phyloP scores from a whole-genome alignment of 37 sponge, comb jelly and placozoan genomes.

The Mnemiopsis leidyi region DNA sequence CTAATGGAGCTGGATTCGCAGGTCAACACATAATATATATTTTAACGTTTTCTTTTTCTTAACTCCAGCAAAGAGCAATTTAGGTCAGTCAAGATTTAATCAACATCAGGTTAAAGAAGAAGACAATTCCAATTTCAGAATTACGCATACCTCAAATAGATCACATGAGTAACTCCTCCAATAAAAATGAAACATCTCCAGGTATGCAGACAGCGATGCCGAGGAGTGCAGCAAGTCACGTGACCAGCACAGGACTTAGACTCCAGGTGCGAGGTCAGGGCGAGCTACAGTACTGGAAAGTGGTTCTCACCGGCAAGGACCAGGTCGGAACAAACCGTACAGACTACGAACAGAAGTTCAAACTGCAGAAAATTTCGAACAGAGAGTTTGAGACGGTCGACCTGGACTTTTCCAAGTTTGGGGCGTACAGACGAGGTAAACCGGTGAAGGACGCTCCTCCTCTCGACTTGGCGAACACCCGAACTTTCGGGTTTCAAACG shows the following conservation, averaged over 20 bases:
- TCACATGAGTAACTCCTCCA: no score
- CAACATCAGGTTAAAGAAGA: no score
- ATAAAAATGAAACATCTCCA: no score
- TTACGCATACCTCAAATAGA: no score
- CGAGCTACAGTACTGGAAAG: neutral
- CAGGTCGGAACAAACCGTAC: no score
- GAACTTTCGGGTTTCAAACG: neutral
- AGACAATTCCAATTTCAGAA: no score
- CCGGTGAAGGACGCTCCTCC: neutral
- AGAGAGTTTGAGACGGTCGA: neutral
- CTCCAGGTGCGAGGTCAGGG: constrained; percentile 2
- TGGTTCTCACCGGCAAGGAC: neutral
- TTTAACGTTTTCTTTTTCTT: no score
- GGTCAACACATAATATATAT: no score
- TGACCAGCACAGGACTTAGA: neutral
- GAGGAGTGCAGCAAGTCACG: neutral
- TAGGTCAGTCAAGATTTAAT: no score
- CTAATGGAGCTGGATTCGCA: constrained; percentile 33
- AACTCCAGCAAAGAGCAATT: no score
- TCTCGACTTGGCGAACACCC: neutral
- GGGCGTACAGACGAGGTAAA: neutral
- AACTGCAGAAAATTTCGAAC: neutral
- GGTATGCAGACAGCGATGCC: no score
- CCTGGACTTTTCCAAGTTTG: neutral
- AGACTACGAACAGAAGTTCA: neutral